phyloP scores from a whole-genome alignment of 2,888 invertebrate species.

The Dasypolia templi region DNA sequence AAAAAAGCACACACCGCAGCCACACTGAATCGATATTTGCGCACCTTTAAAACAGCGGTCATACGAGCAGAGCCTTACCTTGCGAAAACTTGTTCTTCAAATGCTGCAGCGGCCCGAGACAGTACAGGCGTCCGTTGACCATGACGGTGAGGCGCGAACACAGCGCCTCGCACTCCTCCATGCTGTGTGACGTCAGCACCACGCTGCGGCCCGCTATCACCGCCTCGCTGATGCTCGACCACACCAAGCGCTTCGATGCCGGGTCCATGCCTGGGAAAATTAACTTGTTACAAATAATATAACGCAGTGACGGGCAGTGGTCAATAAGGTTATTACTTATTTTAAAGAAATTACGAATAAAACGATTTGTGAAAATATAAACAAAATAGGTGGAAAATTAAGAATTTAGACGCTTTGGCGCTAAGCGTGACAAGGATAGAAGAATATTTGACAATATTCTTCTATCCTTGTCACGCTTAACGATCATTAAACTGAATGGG shows the following conservation, averaged over 20 bases:
- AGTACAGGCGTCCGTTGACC: conserved; percentile 93
- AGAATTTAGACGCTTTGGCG: neutral
- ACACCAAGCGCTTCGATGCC: conserved; percentile 94
- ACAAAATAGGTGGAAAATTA: neutral
- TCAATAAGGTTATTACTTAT: too few relatives aligned
- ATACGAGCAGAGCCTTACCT: conserved; percentile 79
- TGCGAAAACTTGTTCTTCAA: conserved; percentile 89
- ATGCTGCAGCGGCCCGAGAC: conserved; percentile 93
- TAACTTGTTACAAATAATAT: neutral
- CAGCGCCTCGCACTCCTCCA: conserved; percentile 96
- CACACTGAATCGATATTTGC: neutral
- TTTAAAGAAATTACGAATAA: too few relatives aligned
- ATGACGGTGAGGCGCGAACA: conserved; percentile 95
- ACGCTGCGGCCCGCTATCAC: conserved; percentile 93
- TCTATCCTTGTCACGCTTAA: neutral
- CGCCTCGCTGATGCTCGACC: conserved; percentile 92
- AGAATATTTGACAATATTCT: neutral
- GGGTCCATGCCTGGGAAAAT: conserved; percentile 93
- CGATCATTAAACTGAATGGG: neutral
- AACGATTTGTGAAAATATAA: too few relatives aligned
- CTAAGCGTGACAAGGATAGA: too few relatives aligned
- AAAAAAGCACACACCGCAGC: neutral
- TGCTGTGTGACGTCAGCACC: conserved; percentile 91
- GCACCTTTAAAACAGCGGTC: neutral
- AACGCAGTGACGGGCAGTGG: neutral